Evolutionary conservation across 2,888 invertebrate species (phyloP).

Genomic region (Geophilus truncorum): DNA sequence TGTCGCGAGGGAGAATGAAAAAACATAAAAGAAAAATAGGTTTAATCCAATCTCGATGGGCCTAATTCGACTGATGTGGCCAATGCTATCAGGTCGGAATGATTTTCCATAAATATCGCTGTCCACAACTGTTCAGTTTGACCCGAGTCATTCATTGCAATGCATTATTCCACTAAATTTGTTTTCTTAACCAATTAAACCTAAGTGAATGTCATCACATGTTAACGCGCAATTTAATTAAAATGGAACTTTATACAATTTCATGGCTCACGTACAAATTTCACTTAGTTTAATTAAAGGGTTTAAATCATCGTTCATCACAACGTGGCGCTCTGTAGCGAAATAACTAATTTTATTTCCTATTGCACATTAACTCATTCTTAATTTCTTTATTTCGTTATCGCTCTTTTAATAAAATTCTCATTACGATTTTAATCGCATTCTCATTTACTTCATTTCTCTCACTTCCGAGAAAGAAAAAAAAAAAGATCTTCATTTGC

Average conservation of each 20-base stretch:
- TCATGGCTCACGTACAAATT: conserved; percentile 1
- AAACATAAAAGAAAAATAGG: background rate
- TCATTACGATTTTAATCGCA: background rate
- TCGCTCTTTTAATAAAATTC: background rate
- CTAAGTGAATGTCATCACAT: conserved; percentile 20
- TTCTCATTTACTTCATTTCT: too few species aligned
- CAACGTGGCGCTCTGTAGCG: background rate
- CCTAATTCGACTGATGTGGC: background rate
- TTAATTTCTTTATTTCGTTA: background rate
- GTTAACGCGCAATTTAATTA: conserved; percentile 16
- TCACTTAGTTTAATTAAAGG: conserved; percentile 8
- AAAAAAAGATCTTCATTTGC: too few species aligned
- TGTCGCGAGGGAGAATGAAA: background rate
- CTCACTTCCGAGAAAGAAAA: too few species aligned
- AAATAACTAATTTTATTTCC: conserved; percentile 3
- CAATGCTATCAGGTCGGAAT: background rate
- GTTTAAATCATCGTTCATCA: conserved; percentile 6
- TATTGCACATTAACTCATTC: background rate
- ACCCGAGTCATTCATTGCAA: background rate
- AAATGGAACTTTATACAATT: conserved; percentile 20
- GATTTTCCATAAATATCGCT: background rate
- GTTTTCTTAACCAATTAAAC: conserved; percentile 8
- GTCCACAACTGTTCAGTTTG: background rate
- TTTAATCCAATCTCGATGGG: background rate
- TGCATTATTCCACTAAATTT: conserved; percentile 10